phyloP scores from a whole-genome alignment of 2,888 invertebrate species.

The Epirrhoe alternata region DNA sequence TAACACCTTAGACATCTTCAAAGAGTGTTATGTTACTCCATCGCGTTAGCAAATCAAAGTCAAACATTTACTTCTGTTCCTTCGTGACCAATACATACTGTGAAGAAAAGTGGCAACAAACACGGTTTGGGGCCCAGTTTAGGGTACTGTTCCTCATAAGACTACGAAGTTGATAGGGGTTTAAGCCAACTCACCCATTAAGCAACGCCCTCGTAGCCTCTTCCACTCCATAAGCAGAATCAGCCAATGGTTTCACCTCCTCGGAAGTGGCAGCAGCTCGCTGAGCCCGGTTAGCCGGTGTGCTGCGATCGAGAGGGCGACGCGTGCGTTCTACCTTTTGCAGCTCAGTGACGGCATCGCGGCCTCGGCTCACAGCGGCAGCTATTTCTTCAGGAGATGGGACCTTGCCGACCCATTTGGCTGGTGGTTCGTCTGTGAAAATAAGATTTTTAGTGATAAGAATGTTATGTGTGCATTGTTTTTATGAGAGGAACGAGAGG shows the following conservation, averaged over 20 bases:
- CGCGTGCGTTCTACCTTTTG: conserved; percentile 81
- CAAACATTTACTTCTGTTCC: too few species aligned
- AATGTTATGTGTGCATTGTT: too few species aligned
- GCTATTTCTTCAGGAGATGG: conserved; percentile 70
- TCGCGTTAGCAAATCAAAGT: too few species aligned
- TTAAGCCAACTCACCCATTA: conserved; percentile 67
- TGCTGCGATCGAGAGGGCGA: conserved; percentile 77
- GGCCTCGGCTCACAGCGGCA: conserved; percentile 83
- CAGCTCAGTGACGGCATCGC: conserved; percentile 83
- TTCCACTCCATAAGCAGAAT: conserved; percentile 88
- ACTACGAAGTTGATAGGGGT: neutral
- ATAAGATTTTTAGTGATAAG: too few species aligned
- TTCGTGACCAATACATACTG: too few species aligned
- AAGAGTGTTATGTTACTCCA: too few species aligned
- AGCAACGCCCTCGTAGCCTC: conserved; percentile 87
- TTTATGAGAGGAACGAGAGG: too few species aligned
- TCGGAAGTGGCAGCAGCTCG: conserved; percentile 87
- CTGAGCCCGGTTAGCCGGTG: conserved; percentile 89
- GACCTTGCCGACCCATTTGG: conserved; percentile 55
- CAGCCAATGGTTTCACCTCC: conserved; percentile 86
- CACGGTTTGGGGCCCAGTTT: too few species aligned
- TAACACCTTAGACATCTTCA: too few species aligned
- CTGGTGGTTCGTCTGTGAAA: conserved; percentile 54
- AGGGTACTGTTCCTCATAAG: too few species aligned
- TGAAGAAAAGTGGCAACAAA: too few species aligned